Evolutionary conservation across 2,888 invertebrate genomes (phyloP), one percentile per base, ranked within the genome.

Genomic region (Himalopsyche japonica): DNA sequence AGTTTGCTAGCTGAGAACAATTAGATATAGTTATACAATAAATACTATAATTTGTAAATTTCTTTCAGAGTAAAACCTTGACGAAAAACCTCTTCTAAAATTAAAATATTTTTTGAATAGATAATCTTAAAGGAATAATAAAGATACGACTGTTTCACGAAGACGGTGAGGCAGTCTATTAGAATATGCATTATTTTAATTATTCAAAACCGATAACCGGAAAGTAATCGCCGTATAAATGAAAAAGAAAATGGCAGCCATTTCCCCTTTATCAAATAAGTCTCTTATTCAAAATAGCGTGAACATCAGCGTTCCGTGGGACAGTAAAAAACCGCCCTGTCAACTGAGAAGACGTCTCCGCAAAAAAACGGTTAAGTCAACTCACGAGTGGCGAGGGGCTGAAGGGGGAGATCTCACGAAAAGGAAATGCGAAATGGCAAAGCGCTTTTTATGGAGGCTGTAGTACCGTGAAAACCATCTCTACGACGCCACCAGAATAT

Each of bases 391-490:
- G 24, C 20, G 57, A 24, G 57, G 24, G 57, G 10, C 7, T 20
- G 20, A 57, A 10, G 24, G 57, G 57, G 57, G 57, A 20, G 57
- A 57, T n/a, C 43, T 43, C 57, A 24, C n/a, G 57, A 20, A 24
- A 57, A 57, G 57, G 57, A 57, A 57, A 57, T 57, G 57, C 57
- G 83, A 76, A 78, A 34, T 83, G 83, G 80, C 76, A 83, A 83
- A 83, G 83, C 83, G 80, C 57, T 80, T 84, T 83, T 85, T 86
- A 84, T 86, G 81, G 85, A 84, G 80, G 82, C 85, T 78, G 83
- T 79, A 85, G 81, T 80, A 82, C 85, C 85, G 85, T 86, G 86
- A 86, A 85, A 86, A 86, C 86, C 86, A 84, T 84, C 86, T 83
- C 47, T 82, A 78, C 80, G 57, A 76, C 70, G 85, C 86, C 79